Evolutionary conservation across 2,888 invertebrate genomes (phyloP), one percentile per base, ranked within the genome.

Genomic region (Mesodorylaimus sp.): DNA sequence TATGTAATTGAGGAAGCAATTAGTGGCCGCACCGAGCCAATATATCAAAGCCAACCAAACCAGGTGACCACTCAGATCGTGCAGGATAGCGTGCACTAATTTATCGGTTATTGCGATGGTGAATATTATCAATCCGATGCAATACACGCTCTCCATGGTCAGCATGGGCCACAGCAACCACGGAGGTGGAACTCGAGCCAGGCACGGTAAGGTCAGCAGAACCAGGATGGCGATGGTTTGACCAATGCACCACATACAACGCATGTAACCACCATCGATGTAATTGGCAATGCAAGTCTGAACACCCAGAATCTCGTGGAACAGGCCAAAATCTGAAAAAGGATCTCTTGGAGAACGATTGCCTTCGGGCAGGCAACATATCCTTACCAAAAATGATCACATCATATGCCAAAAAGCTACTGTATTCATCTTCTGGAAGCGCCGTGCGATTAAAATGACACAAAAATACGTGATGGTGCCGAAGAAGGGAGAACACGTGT

Each of bases 261-360:
- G 21, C 45, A 47, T 46, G 19, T 47, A 48, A n/a, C 50, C 61
- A 7, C 61, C 61, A 39, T 61, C 61, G 21, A 61, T 50, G 41
- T 60, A 60, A 52, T 61, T 61, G 10, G 61, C 60, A 23, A 61
- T 59, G 50, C 61, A 61, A 50, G 59, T 58, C 55, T 59, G 7
- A 29, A 46, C 47, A 16, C 24, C 24, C 7, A 46, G 29, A 5
- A 46, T 19, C 29, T 46, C 10, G 19, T 38, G 10, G 32, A 46
- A 46, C 10, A 46, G 37, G 10, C 47, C 47, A 23, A 46, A 46
- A 46, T 46, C n/a, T n/a, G n/a, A n/a, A n/a, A n/a, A n/a, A n/a
- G n/a, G n/a, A n/a, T n/a, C n/a, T n/a, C n/a, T n/a, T n/a, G n/a
- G n/a, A n/a, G n/a, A n/a, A n/a, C n/a, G n/a, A n/a, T n/a, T n/a